These are phyloP conservation scores for Neogale vison DNA, from an alignment of 2,113 vertebrate genomes.

Conservation along the genomic window DNA sequence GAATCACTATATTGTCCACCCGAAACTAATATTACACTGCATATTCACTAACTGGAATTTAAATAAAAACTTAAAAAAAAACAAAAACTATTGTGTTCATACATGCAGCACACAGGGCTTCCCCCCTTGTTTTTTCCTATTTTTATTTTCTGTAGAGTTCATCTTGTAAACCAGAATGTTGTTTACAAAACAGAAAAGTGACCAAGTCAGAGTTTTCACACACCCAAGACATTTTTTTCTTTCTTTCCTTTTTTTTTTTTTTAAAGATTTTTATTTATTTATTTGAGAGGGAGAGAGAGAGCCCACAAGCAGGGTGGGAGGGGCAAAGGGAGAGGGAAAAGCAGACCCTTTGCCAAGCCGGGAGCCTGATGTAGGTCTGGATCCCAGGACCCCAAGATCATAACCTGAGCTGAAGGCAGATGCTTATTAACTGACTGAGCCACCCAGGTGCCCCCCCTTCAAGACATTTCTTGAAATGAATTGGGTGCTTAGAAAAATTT, in stretches of 20 bases:
- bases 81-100: not conserved
- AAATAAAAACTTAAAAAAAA: not conserved
- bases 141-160: not conserved
- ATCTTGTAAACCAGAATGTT: not conserved
- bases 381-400: no score
- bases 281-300: no score
- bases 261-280: no score
- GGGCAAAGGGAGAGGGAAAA: no score
- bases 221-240: not conserved
- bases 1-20: not conserved
- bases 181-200: not conserved
- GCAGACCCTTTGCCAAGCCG: no score
- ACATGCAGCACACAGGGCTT: not conserved
- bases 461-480: constrained; percentile 5
- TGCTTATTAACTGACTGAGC: no score
- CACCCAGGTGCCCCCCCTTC: no score
- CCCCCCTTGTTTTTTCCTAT: not conserved
- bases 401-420: no score
- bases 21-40: not conserved
- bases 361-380: no score
- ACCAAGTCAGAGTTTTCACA: not conserved
- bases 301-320: no score
- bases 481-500: not conserved
- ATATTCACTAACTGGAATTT: not conserved
- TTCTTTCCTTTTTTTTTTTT: no score